Evolutionary conservation across 2,888 invertebrate species (phyloP).

Genomic region (Dolichopus griseipennis): DNA sequence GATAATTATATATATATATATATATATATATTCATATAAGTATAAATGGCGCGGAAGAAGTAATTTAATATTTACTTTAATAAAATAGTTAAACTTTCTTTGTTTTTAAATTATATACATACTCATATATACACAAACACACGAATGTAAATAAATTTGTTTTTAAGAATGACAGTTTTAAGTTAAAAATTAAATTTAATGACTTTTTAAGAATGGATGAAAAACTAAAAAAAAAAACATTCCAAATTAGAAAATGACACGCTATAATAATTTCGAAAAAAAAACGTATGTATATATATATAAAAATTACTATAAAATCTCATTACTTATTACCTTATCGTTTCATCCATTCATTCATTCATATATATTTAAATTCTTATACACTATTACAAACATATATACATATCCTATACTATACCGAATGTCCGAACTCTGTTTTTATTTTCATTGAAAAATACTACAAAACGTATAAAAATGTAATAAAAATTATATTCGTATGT

Average conservation of each 20-base stretch:
- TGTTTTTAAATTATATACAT: background rate
- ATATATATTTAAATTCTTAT: background rate
- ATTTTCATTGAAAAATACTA: too few species aligned
- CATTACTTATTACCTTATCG: background rate
- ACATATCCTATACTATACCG: too few species aligned
- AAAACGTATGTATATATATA: too few species aligned
- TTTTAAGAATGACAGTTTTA: background rate
- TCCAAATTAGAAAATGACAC: constrained; percentile 1
- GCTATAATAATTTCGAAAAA: background rate
- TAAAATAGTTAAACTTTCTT: background rate
- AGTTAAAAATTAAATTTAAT: constrained; percentile 4
- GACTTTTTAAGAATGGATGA: background rate
- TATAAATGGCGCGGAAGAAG: constrained; percentile 6
- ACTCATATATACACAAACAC: background rate
- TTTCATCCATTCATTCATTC: background rate
- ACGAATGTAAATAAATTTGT: too few species aligned
- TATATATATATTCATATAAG: too few species aligned
- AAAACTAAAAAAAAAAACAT: background rate
- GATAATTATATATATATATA: too few species aligned
- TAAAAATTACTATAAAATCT: background rate
- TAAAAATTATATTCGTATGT: too few species aligned
- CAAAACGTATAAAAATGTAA: too few species aligned
- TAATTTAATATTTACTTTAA: background rate
- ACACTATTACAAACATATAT: background rate
- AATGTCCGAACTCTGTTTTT: too few species aligned